phyloP scores from a whole-genome alignment of 2,888 invertebrate genomes.

The Andrena haemorrhoa region DNA sequence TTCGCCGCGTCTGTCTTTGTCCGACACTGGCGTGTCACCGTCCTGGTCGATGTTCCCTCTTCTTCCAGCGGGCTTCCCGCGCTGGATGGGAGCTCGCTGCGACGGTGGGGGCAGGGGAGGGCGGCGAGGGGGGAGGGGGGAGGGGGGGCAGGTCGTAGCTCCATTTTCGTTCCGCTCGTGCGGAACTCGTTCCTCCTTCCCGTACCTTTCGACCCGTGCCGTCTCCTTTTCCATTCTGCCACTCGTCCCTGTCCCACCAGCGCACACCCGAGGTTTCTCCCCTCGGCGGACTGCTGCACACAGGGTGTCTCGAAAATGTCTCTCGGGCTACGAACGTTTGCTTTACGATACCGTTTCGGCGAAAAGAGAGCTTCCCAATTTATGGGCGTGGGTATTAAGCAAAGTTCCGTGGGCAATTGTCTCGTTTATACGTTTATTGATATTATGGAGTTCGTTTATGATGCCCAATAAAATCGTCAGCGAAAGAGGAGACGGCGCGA shows the following conservation, averaged over 20 bases:
- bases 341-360: background rate
- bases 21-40: conserved; percentile 31
- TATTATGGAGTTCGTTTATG: too few relatives aligned
- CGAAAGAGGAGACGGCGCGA: too few relatives aligned
- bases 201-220: conserved; percentile 41
- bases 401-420: too few relatives aligned
- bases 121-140: background rate
- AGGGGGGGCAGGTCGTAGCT: conserved; percentile 33
- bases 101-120: conserved; percentile 9
- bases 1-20: conserved; percentile 40
- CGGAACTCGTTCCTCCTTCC: conserved; percentile 55
- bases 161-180: conserved; percentile 45
- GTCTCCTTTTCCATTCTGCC: conserved; percentile 45
- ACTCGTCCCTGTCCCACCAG: conserved; percentile 34
- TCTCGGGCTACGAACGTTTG: background rate
- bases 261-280: conserved; percentile 52
- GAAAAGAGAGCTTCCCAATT: background rate
- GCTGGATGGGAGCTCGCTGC: conserved; percentile 28
- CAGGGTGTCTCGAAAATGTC: conserved; percentile 45
- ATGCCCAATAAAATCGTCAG: too few relatives aligned
- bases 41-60: conserved; percentile 42
- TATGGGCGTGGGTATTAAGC: too few relatives aligned
- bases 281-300: conserved; percentile 32
- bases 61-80: conserved; percentile 25
- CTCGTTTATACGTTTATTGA: too few relatives aligned